Conservation (phyloP, 2,797 vertebrate species). For the Acipenser transmontanus region DNA sequence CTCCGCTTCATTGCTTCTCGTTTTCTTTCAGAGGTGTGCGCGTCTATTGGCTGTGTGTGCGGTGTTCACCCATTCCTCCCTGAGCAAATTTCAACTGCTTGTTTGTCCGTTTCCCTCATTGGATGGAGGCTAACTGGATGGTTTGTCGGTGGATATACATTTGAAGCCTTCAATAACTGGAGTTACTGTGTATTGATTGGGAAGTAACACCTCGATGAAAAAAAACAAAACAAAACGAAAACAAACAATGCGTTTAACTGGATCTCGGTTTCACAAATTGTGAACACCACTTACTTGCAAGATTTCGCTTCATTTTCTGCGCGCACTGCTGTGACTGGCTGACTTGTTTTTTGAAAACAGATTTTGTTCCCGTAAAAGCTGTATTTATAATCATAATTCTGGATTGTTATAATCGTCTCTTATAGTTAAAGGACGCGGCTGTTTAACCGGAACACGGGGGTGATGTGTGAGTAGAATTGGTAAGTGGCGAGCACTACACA, state of each 20-base stretch:
- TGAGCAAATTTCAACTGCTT: background rate
- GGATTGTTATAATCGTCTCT: slow-evolving; percentile 10
- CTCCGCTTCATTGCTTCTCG: background rate
- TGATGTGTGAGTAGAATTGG: slow-evolving; percentile 23
- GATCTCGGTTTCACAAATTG: slow-evolving; percentile 5
- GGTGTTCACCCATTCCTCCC: background rate
- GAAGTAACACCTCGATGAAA: slow-evolving; percentile 2
- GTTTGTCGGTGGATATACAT: slow-evolving; percentile 14
- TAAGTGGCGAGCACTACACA: slow-evolving; percentile 10
- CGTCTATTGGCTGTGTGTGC: background rate
- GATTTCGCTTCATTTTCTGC: background rate
- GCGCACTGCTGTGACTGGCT: background rate
- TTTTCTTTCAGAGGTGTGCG: background rate
- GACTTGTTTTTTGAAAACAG: background rate
- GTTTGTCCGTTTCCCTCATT: background rate
- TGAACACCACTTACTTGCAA: background rate
- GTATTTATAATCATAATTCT: background rate
- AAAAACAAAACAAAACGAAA: too few relatives aligned
- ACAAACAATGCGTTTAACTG: background rate
- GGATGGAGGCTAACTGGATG: slow-evolving; percentile 7
- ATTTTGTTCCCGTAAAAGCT: background rate
- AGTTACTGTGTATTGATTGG: background rate
- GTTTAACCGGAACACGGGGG: slow-evolving; percentile 7
- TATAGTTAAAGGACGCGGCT: background rate
- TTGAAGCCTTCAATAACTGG: background rate